Evolutionary conservation across 64 coral and sea anemone genomes (phyloP), one percentile per base, ranked within the genome.

Genomic region (Montipora cactus): DNA sequence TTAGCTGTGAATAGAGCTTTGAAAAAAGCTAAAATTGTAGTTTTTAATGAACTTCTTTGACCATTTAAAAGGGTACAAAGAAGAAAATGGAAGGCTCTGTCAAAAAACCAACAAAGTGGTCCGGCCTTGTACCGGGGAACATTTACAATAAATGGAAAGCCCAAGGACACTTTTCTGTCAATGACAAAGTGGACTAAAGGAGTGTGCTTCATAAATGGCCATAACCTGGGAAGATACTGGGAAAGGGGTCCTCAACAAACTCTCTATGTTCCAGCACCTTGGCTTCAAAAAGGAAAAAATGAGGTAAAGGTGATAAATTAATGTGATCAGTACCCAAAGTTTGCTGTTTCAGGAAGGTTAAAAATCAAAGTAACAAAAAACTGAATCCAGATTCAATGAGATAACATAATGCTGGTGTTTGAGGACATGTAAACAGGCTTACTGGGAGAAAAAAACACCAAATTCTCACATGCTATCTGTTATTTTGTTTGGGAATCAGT

Each of bases 151-250:
- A 55, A 90, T 12, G 95, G 64, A 1, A 59, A 88, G 20, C 95
- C 95, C 51, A 94, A 89, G 51, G 95, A 97, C 51, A 97, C 92
- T 6, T 97, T 94, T 19, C 44, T 97, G 47, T 21, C 57, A 8
- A 94, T 97, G 88, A 88, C 84, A 58, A 86, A 70, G 18, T 97
- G 95, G 95, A 92, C 53, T 13, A 97, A 97, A 78, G 95, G 95
- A 0, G 92, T 91, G 68, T 94, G 95, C 76, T 94, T 97, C 23
- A 81, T 97, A 59, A 97, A 97, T 77, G 95, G 95, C 14, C 95
- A 83, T 67, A 97, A 97, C 81, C 89, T 97, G 28, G 95, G 95
- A 3, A 93, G 95, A 25, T 97, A 97, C 16, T 97, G 95, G 95
- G 67, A 77, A 46, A 97, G 80, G 7, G 95, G 95, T 51, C 95